Percentiles rank a stretch among this genome's conserved stretches.
Conservation (phyloP, 2,797 vertebrate genomes). For the Hemibagrus guttatus region DNA sequence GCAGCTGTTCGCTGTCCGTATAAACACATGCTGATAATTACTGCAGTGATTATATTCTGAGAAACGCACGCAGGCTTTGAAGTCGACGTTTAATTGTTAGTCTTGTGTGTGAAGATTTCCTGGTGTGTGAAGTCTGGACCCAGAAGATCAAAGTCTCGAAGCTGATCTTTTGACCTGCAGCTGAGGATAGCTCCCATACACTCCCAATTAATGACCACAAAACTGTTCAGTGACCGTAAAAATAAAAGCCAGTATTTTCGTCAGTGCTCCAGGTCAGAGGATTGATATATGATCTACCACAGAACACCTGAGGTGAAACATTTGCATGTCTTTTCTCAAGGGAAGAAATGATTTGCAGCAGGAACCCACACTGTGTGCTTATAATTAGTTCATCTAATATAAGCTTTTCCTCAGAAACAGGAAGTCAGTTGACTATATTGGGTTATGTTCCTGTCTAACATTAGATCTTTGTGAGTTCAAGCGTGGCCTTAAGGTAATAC, state of each 20-base stretch:
- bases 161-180: conserved; percentile 23
- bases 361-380: not conserved
- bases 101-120: conserved; percentile 21
- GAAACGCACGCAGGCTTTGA: not conserved
- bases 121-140: not conserved
- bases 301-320: not conserved
- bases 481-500: not conserved
- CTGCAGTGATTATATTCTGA: not conserved
- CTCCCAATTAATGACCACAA: not conserved
- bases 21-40: conserved; percentile 19
- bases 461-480: not conserved
- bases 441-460: not conserved
- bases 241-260: not conserved
- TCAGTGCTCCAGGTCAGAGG: not conserved
- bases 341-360: not conserved
- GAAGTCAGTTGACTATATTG: not conserved
- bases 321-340: not conserved
- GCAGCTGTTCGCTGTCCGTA: conserved; percentile 25
- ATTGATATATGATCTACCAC: not conserved
- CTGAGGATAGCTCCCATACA: conserved; percentile 26
- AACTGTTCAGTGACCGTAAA: not conserved
- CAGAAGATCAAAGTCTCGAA: conserved; percentile 26
- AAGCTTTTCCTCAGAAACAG: not conserved
- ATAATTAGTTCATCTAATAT: not conserved
- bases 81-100: not conserved